Base-by-base conservation (phyloP, 1,140 invertebrate species). In the Nymphalis io region DNA sequence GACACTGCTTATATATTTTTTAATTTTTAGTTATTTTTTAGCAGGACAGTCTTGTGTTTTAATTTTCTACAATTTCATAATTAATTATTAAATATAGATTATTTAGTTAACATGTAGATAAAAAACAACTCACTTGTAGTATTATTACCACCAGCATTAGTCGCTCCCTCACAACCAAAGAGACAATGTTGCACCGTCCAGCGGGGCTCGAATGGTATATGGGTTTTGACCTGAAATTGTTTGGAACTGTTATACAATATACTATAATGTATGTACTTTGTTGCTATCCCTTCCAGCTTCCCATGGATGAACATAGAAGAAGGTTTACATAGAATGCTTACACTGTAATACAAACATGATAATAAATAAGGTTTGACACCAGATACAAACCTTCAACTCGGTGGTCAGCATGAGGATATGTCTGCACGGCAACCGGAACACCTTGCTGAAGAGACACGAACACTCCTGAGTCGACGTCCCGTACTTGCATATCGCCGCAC, bases 401-500 rank as follows among this genome's bases (percentile, higher is more conserved):
- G 91, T 92, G 59, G 91, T 92, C 10, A 92, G 76, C 91, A 92
- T 92, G 6, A 92, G 81, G 40, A 92, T 92, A 55, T 92, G 90
- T 1, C 91, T 67, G 70, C 91, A 92, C 0, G 90, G 91, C 51
- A 92, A 77, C 5, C 86, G 74, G 82, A 91, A 92, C 72, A 92
- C 91, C 61, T 88, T 88, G 80, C 90, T 91, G 82, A 92, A 92
- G 2, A 91, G 79, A 33, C 90, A 92, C 1, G 87, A 91, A 48
- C 91, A 92, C 76, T 92, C 90, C 74, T 91, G 90, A 0, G 90
- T 92, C 4, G 89, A 92, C 0, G 90, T 92, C 13, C 90, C 90
- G 78, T 91, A 92, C 51, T 89, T 92, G 70, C 84, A 88, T 11
- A 92, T 92, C 11, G 87, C 88, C 2, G 83, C 82, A 27, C 83